Percentiles rank a stretch among this genome's conserved stretches.
Evolutionary conservation across 2,888 invertebrate genomes (phyloP).

Genomic region (Brachylomia viminalis): DNA sequence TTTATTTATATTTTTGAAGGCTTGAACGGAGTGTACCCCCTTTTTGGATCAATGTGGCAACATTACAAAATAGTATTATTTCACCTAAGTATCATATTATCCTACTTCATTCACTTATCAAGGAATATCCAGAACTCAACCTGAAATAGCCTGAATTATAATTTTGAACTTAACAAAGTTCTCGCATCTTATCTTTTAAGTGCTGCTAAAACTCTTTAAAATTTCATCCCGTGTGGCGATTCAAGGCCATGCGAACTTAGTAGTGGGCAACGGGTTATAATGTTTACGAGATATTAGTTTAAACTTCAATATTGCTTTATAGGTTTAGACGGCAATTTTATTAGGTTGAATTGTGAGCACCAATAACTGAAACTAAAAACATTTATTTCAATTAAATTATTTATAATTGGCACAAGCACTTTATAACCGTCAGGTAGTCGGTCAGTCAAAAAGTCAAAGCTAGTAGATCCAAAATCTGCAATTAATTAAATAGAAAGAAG

Average conservation of each 20-base stretch:
- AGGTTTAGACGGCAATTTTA: neutral
- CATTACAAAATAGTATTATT: neutral
- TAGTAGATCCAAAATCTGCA: neutral
- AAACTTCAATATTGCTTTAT: neutral
- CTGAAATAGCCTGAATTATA: neutral
- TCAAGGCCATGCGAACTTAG: neutral
- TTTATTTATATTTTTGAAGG: constrained; percentile 50
- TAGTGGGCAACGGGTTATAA: neutral
- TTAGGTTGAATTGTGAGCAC: neutral
- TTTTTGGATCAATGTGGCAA: constrained; percentile 7
- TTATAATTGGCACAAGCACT: too few relatives aligned
- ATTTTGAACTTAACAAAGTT: neutral
- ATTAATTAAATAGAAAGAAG: neutral
- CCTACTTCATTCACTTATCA: neutral
- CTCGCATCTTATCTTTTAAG: neutral
- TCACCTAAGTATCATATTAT: too few relatives aligned
- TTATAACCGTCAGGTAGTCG: neutral
- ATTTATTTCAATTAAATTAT: neutral
- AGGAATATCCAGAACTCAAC: neutral
- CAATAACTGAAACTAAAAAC: neutral
- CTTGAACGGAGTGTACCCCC: neutral
- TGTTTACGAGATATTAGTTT: neutral
- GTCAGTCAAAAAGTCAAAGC: neutral
- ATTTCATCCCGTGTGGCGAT: neutral
- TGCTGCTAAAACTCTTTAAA: neutral